Evolutionary conservation across 92 coral and sea anemone genomes (phyloP).

Genomic region (Palythoa heliodiscus): DNA sequence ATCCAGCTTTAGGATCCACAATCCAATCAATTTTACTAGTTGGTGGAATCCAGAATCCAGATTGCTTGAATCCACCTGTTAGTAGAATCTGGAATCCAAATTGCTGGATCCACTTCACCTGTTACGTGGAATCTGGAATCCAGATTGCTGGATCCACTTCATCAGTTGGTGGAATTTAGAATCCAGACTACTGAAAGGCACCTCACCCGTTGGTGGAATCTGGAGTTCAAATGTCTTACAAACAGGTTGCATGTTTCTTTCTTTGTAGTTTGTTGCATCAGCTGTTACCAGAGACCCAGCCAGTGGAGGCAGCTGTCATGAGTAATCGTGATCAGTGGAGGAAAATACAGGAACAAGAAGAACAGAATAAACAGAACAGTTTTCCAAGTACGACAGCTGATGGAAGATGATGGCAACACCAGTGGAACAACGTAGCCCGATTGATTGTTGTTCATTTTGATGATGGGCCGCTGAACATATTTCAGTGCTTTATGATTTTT

Average conservation of each 20-base stretch:
- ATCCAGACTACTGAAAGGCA: background rate
- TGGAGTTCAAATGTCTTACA: background rate
- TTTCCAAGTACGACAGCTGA: background rate
- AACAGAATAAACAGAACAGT: background rate
- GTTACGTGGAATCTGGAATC: background rate
- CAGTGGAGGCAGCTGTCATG: conserved; percentile 4
- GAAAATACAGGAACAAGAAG: background rate
- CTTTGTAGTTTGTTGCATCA: conserved; percentile 19
- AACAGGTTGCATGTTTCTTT: background rate
- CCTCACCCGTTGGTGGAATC: background rate
- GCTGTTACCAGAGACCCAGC: conserved; percentile 16
- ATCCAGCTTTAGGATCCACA: background rate
- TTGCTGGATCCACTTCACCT: background rate
- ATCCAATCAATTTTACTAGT: background rate
- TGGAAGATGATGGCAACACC: background rate
- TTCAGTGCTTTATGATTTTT: no score
- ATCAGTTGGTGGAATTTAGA: background rate
- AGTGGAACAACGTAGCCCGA: background rate
- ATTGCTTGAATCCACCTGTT: background rate
- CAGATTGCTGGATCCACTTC: background rate
- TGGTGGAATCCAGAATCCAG: background rate
- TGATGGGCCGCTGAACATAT: background rate
- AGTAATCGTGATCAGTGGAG: conserved; percentile 18
- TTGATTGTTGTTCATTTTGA: background rate
- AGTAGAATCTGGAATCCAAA: background rate